Base-by-base conservation (phyloP, 2,797 vertebrate species). In the Oceanodroma leucorhoa region DNA sequence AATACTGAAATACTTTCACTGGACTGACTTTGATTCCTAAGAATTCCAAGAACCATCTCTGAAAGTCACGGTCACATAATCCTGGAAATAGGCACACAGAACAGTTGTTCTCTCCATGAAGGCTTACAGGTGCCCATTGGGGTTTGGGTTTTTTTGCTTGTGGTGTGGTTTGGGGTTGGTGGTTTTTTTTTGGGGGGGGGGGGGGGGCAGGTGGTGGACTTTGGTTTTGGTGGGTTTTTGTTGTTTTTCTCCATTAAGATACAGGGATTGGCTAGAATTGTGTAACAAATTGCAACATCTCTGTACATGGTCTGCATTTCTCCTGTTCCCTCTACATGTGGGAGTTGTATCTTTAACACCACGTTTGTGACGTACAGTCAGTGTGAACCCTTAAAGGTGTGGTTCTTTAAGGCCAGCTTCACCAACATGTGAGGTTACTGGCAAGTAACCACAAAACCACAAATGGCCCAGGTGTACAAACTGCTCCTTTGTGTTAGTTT, bases 401-500 rank as follows among this genome's bases (percentile, higher is more conserved):
- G 22, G 27, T 48, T 69, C 57, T 40, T 54, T 50, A 54, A 32
- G 40, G 30, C 14, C 34, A 48, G 3, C 14, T 86, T 75, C 22
- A 17, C 30, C 17, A 10, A 1, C 6, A 1, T 2, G 0, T 41
- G 27, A 30, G 11, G 9, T 27, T 66, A 16, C 30, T 36, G 55
- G 5, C 29, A 18, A 38, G 32, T 36, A 32, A 54, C 24, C 10
- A 4, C 29, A n/a, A 3, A 67, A 36, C 1, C 1, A 1, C 3
- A 1, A 2, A 1, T 67, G n/a, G 13, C 24, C 11, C 14, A 2
- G 0, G 0, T 1, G 0, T 3, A 6, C 34, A 6, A 45, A 55
- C 8, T 38, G 11, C 11, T 67, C 14, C 17, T 38, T 67, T 45
- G 20, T 41, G 21, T 15, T 34, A 10, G 11, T 20, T 41, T 65